Conservation (phyloP, 1,140 invertebrate species). For the Microplitis demolitor region DNA sequence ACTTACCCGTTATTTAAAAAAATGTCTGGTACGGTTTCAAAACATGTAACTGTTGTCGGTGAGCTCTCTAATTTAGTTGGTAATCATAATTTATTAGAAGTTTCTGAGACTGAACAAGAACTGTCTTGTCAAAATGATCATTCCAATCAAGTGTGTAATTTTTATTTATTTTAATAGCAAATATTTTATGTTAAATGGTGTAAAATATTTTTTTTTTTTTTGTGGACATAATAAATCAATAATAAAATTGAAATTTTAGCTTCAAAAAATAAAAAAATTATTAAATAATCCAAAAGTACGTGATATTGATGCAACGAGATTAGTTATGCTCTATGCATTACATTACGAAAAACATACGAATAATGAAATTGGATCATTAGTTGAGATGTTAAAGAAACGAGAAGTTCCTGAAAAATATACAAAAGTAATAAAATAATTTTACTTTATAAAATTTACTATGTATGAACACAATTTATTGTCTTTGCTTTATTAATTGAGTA, state of each 20-base stretch:
- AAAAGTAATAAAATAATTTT: conserved; percentile 47
- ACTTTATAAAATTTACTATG: background rate
- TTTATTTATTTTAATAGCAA: background rate
- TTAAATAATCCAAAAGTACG: conserved; percentile 74
- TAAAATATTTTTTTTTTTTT: too few relatives aligned
- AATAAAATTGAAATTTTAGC: conserved; percentile 39
- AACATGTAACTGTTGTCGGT: conserved; percentile 95
- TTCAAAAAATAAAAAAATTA: conserved; percentile 73
- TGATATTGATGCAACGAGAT: conserved; percentile 80
- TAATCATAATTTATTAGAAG: conserved; percentile 80
- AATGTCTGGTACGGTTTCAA: conserved; percentile 97
- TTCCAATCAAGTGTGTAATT: conserved; percentile 73
- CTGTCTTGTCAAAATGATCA: conserved; percentile 93
- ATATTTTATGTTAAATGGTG: background rate
- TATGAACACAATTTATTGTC: background rate
- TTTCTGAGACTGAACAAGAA: conserved; percentile 97
- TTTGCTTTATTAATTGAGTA: background rate
- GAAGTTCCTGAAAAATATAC: conserved; percentile 66
- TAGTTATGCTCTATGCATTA: conserved; percentile 92
- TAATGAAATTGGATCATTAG: conserved; percentile 78
- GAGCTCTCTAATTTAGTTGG: conserved; percentile 88
- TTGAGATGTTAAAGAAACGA: conserved; percentile 75
- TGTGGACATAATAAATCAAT: too few relatives aligned
- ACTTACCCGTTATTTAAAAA: conserved; percentile 99
- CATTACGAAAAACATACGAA: conserved; percentile 89